Evolutionary conservation across 2,888 invertebrate species (phyloP), one percentile per base, ranked within the genome.

Genomic region (Phyllotreta cruciferae): DNA sequence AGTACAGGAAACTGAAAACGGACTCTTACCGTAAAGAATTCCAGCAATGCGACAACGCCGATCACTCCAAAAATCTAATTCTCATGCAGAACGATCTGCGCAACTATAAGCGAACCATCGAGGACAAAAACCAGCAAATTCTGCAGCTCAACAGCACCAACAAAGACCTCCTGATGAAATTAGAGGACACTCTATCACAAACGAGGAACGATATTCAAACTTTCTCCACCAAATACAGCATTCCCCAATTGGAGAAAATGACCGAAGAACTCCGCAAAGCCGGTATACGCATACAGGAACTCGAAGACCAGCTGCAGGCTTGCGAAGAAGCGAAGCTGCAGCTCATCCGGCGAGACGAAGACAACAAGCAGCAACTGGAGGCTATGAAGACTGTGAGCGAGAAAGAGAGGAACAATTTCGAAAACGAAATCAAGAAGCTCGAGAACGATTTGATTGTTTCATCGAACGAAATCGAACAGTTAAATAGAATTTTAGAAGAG

Each of bases 191-290:
- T 72, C 64, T 77, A 24, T 66, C 71, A 49, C 73, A 77, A 67
- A 77, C 76, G 24, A 66, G 77, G 60, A 73, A 68, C 39, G 77
- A 77, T 38, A 75, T 77, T 13, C 73, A 74, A 63, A 76, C 73
- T 62, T 66, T 77, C 14, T 77, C 77, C 5, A 64, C 70, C 24
- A 76, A 75, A 68, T 77, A 77, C 63, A 76, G 71, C 62, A 62
- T 77, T 62, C 77, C 77, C 9, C 74, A 77, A 64, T 65, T 77
- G 36, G 74, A 76, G 64, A 69, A 70, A 50, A 77, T 77, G 77
- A 73, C 70, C 55, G 70, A 75, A 55, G 77, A 76, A 63, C 65
- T 77, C 41, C 70, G 71, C 62, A 70, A 70, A 39, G 71, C 77
- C 0, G 71, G 75, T 56, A 62, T 66, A 8, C 72, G 66, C 57